Evolutionary conservation across 2,888 invertebrate species (phyloP).

Genomic region (Trichopria drosophilae): DNA sequence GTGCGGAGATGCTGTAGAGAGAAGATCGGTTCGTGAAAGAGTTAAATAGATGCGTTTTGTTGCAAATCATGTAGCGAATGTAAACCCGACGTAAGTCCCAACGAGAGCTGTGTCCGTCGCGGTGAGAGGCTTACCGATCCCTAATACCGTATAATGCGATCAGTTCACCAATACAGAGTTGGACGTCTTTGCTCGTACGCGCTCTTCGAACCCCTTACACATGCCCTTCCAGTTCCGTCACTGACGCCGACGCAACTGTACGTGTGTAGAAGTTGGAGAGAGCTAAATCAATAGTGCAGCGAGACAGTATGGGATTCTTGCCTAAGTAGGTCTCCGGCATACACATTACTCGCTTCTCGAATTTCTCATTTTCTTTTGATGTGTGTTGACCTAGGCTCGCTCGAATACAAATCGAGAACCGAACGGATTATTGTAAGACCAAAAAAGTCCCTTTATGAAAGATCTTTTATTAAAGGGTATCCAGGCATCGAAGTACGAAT

Average conservation of each 20-base stretch:
- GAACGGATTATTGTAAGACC: too few relatives aligned
- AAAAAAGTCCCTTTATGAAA: too few relatives aligned
- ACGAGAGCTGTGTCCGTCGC: conserved; percentile 44
- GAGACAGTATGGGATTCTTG: conserved; percentile 42
- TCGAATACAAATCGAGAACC: too few relatives aligned
- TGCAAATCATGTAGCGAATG: not conserved
- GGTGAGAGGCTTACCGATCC: conserved; percentile 52
- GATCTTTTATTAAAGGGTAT: too few relatives aligned
- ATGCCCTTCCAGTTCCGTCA: conserved; percentile 29
- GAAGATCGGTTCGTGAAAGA: too few relatives aligned
- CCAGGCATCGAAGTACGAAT: too few relatives aligned
- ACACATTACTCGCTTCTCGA: conserved; percentile 12
- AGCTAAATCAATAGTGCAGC: conserved; percentile 47
- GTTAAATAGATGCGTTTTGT: too few relatives aligned
- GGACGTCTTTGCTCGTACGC: conserved; percentile 24
- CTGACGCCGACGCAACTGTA: conserved; percentile 30
- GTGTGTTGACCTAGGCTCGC: too few relatives aligned
- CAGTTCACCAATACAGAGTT: conserved; percentile 46
- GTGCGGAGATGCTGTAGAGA: too few relatives aligned
- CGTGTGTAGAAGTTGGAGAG: conserved; percentile 33
- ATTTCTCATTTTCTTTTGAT: too few relatives aligned
- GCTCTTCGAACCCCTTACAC: not conserved
- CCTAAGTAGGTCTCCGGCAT: conserved; percentile 35
- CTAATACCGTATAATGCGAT: conserved; percentile 58
- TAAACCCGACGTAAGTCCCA: conserved; percentile 40